These are phyloP conservation scores for Athene cunicularia DNA, from an alignment of 2,113 vertebrate species.

Conservation along the genomic window DNA sequence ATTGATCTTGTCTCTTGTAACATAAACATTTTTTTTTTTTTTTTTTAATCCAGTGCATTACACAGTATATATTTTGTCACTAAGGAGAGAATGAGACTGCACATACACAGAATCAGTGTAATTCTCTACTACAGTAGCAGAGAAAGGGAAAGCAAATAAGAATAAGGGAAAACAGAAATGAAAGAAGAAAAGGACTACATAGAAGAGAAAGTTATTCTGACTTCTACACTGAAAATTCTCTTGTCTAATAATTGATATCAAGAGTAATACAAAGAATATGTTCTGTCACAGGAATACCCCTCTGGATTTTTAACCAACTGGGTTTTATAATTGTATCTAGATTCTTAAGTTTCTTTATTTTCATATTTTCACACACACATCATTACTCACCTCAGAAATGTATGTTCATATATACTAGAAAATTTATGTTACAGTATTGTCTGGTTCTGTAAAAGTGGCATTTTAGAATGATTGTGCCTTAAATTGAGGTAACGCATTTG, in stretches of 20 bases:
- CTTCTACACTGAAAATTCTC: neutral
- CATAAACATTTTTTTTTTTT: neutral
- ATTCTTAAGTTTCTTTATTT: neutral
- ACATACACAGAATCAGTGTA: neutral
- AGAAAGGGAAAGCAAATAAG: neutral
- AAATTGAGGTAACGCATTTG: neutral
- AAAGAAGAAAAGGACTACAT: neutral
- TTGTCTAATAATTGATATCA: neutral
- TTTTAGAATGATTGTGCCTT: neutral
- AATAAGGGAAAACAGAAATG: neutral
- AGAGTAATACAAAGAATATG: neutral
- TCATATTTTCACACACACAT: neutral
- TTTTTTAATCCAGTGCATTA: neutral
- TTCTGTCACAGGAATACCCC: neutral
- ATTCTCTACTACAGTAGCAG: neutral
- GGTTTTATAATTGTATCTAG: neutral
- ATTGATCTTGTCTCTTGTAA: neutral
- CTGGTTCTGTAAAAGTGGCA: neutral
- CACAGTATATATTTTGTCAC: neutral
- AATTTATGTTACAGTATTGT: neutral
- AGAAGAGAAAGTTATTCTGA: neutral
- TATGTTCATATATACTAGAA: neutral
- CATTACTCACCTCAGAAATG: neutral
- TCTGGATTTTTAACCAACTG: neutral
- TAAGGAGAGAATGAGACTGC: neutral